Percentiles rank a stretch among this genome's conserved stretches.
Conservation (phyloP, 2,113 vertebrate species). For the Centropus unirufus region DNA sequence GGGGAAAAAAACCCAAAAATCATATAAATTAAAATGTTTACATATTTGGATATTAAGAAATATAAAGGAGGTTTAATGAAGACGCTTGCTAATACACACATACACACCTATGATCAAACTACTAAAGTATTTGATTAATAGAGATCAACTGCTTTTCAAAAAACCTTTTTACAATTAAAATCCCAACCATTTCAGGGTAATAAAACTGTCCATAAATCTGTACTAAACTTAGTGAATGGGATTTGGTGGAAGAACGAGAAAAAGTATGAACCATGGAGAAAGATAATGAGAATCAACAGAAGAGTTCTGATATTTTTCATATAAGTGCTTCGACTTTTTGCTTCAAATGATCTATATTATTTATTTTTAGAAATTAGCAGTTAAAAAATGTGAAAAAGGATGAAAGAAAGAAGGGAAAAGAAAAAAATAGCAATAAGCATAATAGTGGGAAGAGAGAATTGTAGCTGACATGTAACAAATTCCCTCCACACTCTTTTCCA, state of each 20-base stretch:
- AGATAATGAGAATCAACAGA: neutral
- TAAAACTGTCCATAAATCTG: neutral
- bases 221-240: neutral
- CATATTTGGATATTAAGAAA: neutral
- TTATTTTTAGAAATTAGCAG: neutral
- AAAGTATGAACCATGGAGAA: neutral
- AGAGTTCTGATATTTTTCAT: neutral
- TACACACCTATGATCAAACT: neutral
- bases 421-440: neutral
- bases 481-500: neutral
- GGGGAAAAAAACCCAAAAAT: neutral
- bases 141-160: neutral
- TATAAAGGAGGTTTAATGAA: neutral
- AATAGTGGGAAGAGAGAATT: neutral
- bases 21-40: neutral
- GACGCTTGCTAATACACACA: neutral
- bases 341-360: neutral
- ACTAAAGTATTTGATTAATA: neutral
- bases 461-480: neutral
- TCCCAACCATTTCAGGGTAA: rapidly evolving
- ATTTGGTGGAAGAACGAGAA: neutral
- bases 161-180: neutral
- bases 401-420: neutral
- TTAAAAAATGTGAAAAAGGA: neutral
- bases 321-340: rapidly evolving